These are phyloP conservation scores for Calameuta idolon DNA, from an alignment of 2,888 invertebrate species.

Conservation along the genomic window DNA sequence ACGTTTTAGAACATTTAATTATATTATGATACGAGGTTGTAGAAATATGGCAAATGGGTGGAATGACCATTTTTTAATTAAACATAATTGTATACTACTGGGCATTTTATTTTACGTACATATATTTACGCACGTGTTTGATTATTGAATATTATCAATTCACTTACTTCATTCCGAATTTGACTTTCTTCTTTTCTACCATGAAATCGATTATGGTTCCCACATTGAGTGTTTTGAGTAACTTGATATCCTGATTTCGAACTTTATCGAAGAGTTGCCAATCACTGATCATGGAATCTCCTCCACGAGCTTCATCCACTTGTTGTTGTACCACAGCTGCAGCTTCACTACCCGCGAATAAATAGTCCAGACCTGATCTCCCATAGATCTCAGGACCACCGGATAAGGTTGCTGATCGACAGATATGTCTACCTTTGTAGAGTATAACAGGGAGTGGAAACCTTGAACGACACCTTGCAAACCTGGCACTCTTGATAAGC, in stretches of 20 bases:
- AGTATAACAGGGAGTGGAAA: constrained; percentile 84
- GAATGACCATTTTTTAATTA: not conserved
- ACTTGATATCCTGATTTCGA: constrained; percentile 76
- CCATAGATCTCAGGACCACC: constrained; percentile 81
- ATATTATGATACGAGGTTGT: not conserved
- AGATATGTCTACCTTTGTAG: constrained; percentile 79
- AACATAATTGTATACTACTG: not conserved
- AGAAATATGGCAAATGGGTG: not conserved
- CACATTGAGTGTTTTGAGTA: constrained; percentile 78
- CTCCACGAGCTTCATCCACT: constrained; percentile 47
- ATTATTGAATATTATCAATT: not conserved
- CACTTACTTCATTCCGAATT: constrained; percentile 83
- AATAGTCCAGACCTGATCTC: constrained; percentile 74
- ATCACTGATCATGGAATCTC: constrained; percentile 58
- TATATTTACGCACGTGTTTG: not conserved
- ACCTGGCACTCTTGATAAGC: constrained; percentile 75
- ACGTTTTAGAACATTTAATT: not conserved
- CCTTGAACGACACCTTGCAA: constrained; percentile 80
- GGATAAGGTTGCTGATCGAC: constrained; percentile 81
- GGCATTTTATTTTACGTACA: not conserved
- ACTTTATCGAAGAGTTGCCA: constrained; percentile 75
- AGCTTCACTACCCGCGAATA: constrained; percentile 67
- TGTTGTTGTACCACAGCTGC: constrained; percentile 32
- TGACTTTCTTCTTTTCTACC: constrained; percentile 87
- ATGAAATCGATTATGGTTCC: constrained; percentile 83